phyloP scores from a whole-genome alignment of 30 jellyfish, hydroid and myxozoan genomes.

The Aurelia sp. region DNA sequence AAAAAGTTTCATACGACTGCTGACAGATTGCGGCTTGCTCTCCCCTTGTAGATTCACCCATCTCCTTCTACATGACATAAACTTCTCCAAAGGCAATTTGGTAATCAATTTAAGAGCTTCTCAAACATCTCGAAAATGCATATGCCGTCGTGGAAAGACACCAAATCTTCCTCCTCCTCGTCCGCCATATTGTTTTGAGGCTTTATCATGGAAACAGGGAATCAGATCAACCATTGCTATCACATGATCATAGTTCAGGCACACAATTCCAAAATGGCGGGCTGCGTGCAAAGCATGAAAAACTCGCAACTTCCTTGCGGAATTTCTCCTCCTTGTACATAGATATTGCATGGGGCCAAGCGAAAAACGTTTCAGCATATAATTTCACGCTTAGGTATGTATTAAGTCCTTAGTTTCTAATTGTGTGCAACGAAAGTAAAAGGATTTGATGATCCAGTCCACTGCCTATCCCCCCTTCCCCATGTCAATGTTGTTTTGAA shows the following conservation, averaged over 20 bases:
- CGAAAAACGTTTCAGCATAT: constrained; percentile 5
- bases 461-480: too few species aligned
- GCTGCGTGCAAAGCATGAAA: constrained; percentile 2
- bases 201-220: constrained; percentile 18
- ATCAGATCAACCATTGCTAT: neutral
- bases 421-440: constrained; percentile 29
- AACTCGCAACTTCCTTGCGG: neutral
- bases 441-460: constrained; percentile 18
- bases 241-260: neutral
- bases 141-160: too few species aligned
- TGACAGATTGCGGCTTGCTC: too few species aligned
- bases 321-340: constrained; percentile 4
- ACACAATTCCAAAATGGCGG: constrained; percentile 18
- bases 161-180: constrained; percentile 3
- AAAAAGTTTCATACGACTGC: too few species aligned
- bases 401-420: constrained; percentile 14
- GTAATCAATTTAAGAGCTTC: too few species aligned
- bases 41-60: too few species aligned
- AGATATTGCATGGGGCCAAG: constrained; percentile 26
- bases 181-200: constrained; percentile 35
- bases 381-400: constrained; percentile 30
- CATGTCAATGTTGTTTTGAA: too few species aligned
- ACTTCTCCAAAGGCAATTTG: too few species aligned
- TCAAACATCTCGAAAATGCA: too few species aligned
- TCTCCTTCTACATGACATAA: too few species aligned